A percentile compares a stretch with the other conserved stretches of the same genome.
Conservation (phyloP, 1,140 invertebrate genomes). For the Mesaphorura yosii region DNA sequence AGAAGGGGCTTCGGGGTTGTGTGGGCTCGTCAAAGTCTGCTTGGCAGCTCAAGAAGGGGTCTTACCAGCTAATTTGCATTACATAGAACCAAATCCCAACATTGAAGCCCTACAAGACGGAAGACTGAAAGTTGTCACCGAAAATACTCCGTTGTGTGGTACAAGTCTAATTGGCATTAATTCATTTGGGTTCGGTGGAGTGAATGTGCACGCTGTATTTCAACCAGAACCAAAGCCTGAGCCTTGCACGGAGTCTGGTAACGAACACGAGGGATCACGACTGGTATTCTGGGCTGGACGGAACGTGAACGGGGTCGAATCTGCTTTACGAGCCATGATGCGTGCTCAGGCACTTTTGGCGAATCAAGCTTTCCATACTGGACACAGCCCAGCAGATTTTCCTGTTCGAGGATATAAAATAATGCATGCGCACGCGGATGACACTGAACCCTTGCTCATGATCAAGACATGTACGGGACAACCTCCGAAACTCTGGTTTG, state of each 20-base stretch:
- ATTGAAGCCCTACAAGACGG: neutral
- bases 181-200: slow-evolving; percentile 50
- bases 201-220: slow-evolving; percentile 45
- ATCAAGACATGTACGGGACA: too few relatives aligned
- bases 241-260: slow-evolving; percentile 4
- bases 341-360: slow-evolving; percentile 33
- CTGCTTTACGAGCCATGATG: slow-evolving; percentile 34
- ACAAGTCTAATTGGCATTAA: slow-evolving; percentile 42
- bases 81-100: neutral
- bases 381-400: too few relatives aligned
- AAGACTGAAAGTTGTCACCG: neutral
- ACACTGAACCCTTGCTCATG: too few relatives aligned
- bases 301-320: slow-evolving; percentile 41
- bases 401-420: too few relatives aligned
- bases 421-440: too few relatives aligned
- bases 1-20: slow-evolving; percentile 38
- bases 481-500: too few relatives aligned
- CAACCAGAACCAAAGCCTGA: neutral
- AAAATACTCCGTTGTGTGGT: neutral
- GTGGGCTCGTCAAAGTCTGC: neutral
- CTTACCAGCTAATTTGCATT: neutral
- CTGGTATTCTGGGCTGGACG: slow-evolving; percentile 40
- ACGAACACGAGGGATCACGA: too few relatives aligned
- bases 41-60: neutral
- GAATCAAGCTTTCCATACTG: neutral